Evolutionary conservation across 2,797 vertebrate species (phyloP).

Genomic region (Carcharodon carcharias): DNA sequence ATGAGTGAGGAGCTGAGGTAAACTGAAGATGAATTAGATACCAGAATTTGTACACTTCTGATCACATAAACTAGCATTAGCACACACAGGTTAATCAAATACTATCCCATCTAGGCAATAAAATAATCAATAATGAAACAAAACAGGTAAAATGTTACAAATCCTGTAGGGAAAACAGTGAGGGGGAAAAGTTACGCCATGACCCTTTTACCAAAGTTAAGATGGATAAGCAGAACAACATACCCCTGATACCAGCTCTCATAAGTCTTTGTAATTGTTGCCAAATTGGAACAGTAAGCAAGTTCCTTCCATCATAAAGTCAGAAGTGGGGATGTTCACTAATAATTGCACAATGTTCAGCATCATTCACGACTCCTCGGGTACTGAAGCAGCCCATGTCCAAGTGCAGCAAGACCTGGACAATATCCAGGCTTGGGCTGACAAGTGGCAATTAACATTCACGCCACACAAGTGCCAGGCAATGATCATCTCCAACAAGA

Average conservation of each 20-base stretch:
- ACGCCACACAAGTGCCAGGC: too few species aligned
- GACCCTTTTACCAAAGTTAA: not conserved
- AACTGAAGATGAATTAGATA: not conserved
- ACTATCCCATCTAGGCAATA: not conserved
- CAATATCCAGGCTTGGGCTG: too few species aligned
- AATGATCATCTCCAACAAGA: too few species aligned
- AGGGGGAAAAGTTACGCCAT: not conserved
- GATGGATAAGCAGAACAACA: not conserved
- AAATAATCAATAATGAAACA: not conserved
- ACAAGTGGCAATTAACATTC: too few species aligned
- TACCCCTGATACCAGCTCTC: not conserved
- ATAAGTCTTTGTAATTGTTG: not conserved
- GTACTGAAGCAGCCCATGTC: too few species aligned
- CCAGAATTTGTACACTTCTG: not conserved
- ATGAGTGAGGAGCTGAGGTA: not conserved
- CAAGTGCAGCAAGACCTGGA: too few species aligned
- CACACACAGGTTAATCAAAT: not conserved
- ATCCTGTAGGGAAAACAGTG: not conserved
- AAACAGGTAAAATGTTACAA: not conserved
- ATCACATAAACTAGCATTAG: not conserved
- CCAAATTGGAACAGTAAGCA: not conserved
- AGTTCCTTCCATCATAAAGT: too few species aligned
- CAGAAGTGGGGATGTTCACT: too few species aligned
- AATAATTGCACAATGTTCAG: too few species aligned
- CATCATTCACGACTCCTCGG: too few species aligned